Evolutionary conservation across 2,888 invertebrate genomes (phyloP).

Genomic region (Ectobius pallidus): DNA sequence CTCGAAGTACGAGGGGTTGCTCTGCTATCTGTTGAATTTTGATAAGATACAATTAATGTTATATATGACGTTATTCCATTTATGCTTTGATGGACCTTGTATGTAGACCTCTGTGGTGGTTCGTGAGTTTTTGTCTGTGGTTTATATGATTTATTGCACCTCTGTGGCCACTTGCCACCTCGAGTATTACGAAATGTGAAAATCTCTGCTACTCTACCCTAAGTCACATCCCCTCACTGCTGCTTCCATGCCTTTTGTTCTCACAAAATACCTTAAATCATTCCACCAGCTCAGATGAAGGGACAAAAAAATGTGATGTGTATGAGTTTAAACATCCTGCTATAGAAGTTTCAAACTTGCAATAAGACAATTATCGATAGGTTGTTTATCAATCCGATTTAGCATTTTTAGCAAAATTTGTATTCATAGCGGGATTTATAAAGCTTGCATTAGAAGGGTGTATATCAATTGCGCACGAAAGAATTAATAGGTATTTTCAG

Average conservation of each 20-base stretch:
- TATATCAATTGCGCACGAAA: too few relatives aligned
- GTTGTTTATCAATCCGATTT: too few relatives aligned
- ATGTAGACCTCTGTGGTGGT: constrained; percentile 18
- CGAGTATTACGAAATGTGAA: constrained; percentile 37
- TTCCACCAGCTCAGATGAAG: not conserved
- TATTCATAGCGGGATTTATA: too few relatives aligned
- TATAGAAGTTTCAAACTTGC: too few relatives aligned
- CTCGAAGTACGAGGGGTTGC: too few relatives aligned
- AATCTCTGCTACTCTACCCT: constrained; percentile 27
- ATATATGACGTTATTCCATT: constrained; percentile 17
- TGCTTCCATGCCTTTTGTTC: constrained; percentile 18
- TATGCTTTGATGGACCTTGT: not conserved
- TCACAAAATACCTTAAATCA: constrained; percentile 31
- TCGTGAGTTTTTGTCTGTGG: constrained; percentile 16
- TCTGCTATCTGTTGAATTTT: too few relatives aligned
- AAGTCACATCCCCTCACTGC: constrained; percentile 12
- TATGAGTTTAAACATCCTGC: not conserved
- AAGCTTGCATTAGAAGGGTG: too few relatives aligned
- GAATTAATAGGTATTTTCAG: too few relatives aligned
- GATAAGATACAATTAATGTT: too few relatives aligned
- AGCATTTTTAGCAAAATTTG: too few relatives aligned
- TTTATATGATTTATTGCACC: constrained; percentile 33
- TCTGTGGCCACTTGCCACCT: constrained; percentile 38
- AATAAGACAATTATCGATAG: too few relatives aligned
- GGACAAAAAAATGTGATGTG: not conserved